Base-by-base conservation (phyloP, 2,797 vertebrate species). In the Chelonia mydas region DNA sequence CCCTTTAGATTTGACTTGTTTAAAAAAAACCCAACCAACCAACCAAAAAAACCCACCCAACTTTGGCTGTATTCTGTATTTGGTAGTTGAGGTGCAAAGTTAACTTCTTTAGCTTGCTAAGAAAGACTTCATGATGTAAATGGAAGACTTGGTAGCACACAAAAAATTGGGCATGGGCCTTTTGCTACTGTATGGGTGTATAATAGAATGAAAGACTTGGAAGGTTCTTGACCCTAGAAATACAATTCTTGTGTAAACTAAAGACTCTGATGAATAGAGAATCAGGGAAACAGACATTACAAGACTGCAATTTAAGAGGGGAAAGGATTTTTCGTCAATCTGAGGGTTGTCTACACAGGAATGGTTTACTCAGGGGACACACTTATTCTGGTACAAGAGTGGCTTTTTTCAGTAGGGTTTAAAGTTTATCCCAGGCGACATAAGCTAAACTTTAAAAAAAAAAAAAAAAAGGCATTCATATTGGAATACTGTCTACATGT, bases 151-250 rank as follows among this genome's bases (percentile, higher is more conserved):
- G 11, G 33, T 47, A 80, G 78, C 17, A 17, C 53, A 54, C 0
- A 65, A 33, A 74, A 74, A 74, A 74, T 0, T 89, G 90, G 53
- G 2, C 61, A 83, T 74, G 61, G 92, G 96, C 93, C 77, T 25
- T 79, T 92, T 89, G 61, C 50, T 65, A 65, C n/a, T 86, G 95
- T 78, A 51, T 59, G 80, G 89, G 59, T 84, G 47, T 0, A 1
- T 54, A 90, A 90, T 28, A 90, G 74, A 37, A 28, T 31, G n/a
- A 68, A 17, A 83, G 31, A 83, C 92, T 95, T 90, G 87, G 9
- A 84, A 87, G 41, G 54, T 57, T 89, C 47, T 4, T 19, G 55
- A 79, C 87, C 33, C 93, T 92, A 86, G 87, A 94, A 88, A 93
- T 77, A 5, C 33, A 15, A 2, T 5, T 88, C 88, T 88, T 72